Evolutionary conservation across 2,113 vertebrate species (phyloP), one percentile per base, ranked within the genome.

Genomic region (Psettodes erumei): DNA sequence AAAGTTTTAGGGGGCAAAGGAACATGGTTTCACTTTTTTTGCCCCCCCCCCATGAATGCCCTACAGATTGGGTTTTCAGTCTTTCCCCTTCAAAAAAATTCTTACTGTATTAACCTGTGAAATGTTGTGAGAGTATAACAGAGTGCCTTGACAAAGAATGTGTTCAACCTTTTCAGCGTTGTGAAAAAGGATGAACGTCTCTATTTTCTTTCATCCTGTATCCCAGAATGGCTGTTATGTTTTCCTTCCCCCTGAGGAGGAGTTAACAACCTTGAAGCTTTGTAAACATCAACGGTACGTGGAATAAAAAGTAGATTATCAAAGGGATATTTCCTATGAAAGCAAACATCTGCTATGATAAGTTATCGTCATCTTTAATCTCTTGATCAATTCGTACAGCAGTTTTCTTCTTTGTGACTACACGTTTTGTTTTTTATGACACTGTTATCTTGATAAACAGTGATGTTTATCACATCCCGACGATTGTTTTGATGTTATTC

Each of bases 201-300:
- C 74, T 77, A 72, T 78, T 83, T 79, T 72, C 66, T 87, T 81
- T 83, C 73, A 84, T 88, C 78, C 70, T 58, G 68, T 68, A 76
- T 79, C 81, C 81, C 74, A 81, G 67, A 76, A 90, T 72, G 76
- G 67, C 66, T 84, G 81, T 76, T 87, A 59, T 80, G 84, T 84
- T 82, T 77, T 25, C 23, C 47, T 81, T 47, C 74, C 79, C 80
- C 85, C 74, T 38, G 71, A 86, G 87, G 90, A 88, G 83, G 82
- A 86, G 80, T 90, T 87, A 86, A 86, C 88, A 86, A 86, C 90
- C 90, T 88, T 85, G 82, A 87, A 82, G 90, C 87, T 88, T 83
- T 86, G 86, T 89, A 89, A 90, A 90, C 88, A 85, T 89, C 84
- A 77, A 79, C 61, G 19, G 40, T 84, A 84, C 43, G 45, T 78